Percentiles rank a stretch among this genome's conserved stretches.
Conservation (phyloP, 2,113 vertebrate species). For the Ochotona curzoniae region DNA sequence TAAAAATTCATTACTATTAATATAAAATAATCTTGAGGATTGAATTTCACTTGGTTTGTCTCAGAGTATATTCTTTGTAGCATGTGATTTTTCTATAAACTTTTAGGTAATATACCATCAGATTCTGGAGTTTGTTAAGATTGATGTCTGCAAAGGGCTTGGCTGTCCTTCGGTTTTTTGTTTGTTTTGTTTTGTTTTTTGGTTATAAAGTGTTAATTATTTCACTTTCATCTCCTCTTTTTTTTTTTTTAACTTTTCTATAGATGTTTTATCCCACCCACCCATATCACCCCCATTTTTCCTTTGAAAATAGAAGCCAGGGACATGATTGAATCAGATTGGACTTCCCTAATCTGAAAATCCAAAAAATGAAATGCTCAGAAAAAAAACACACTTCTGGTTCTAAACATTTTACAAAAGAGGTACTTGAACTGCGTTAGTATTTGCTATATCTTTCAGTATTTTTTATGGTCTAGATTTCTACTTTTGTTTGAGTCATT, state of each 20-base stretch:
- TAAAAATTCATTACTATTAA: no score
- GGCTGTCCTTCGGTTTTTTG: not conserved
- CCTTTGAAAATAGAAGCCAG: not conserved
- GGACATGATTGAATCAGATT: not conserved
- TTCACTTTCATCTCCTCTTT: no score
- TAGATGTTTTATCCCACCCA: no score
- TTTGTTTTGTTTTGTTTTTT: not conserved
- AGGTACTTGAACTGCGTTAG: not conserved
- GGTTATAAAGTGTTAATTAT: no score
- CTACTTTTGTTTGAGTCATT: not conserved
- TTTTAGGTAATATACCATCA: not conserved
- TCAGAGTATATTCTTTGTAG: not conserved
- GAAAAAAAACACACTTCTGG: not conserved
- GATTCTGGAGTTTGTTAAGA: not conserved
- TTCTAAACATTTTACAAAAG: not conserved
- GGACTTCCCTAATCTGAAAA: not conserved
- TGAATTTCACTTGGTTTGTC: not conserved
- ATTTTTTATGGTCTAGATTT: conserved; percentile 8
- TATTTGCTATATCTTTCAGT: conserved; percentile 19
- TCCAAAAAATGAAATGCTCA: not conserved
- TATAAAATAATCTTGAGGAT: not conserved
- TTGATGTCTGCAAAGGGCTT: not conserved
- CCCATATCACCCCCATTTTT: not conserved
- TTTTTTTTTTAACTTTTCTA: no score
- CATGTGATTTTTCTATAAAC: not conserved